Conservation (phyloP, 2,888 invertebrate species). For the Neoascia interrupta region DNA sequence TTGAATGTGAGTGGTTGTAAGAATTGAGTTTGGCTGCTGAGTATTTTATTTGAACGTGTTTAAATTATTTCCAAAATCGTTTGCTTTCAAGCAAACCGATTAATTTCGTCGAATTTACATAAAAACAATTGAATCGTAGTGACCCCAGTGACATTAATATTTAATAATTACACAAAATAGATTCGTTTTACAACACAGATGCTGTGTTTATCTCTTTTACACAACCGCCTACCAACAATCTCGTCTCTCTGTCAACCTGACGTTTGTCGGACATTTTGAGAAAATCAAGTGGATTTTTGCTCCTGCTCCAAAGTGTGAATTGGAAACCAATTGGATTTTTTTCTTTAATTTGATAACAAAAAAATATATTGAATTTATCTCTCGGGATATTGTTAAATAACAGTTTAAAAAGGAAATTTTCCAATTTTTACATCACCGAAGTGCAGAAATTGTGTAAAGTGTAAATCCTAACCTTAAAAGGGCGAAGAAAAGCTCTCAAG, state of each 20-base stretch:
- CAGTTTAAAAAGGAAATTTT: neutral
- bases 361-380: conserved; percentile 4
- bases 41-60: neutral
- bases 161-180: no score
- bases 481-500: conserved; percentile 10
- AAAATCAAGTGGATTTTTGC: conserved; percentile 53
- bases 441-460: conserved; percentile 22
- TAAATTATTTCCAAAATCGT: neutral
- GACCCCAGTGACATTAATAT: neutral
- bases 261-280: conserved; percentile 67
- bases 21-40: neutral
- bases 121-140: neutral
- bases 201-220: conserved; percentile 55
- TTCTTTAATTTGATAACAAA: conserved; percentile 24
- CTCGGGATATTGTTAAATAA: neutral
- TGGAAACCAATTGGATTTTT: conserved; percentile 60
- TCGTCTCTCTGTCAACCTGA: conserved; percentile 58
- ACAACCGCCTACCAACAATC: conserved; percentile 24
- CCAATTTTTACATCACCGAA: neutral
- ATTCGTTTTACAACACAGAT: no score
- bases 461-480: neutral
- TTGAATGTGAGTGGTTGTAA: conserved; percentile 27
- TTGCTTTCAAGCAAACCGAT: neutral
- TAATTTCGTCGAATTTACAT: neutral
- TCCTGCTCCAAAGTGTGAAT: conserved; percentile 23